A percentile compares a stretch with the other conserved stretches of the same genome.
These are phyloP conservation scores for Cremastinae sp. DNA, from an alignment of 2,888 invertebrate genomes.

Conservation along the genomic window DNA sequence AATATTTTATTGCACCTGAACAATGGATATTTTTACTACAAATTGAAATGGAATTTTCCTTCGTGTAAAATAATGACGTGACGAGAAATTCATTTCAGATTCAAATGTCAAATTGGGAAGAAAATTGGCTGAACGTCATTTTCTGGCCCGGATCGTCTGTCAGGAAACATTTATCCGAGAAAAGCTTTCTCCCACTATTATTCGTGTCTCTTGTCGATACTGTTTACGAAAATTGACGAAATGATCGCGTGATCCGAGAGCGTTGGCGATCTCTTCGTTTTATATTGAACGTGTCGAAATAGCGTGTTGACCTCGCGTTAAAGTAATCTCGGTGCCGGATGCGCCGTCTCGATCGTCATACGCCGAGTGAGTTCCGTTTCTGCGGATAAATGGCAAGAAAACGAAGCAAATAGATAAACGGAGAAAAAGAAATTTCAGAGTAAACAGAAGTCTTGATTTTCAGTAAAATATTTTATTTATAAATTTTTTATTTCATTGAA, in stretches of 20 bases:
- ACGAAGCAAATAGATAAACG: background rate
- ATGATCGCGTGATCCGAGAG: conserved; percentile 57
- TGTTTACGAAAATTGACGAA: conserved; percentile 29
- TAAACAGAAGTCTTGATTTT: too few species aligned
- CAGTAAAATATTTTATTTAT: too few species aligned
- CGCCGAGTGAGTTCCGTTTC: conserved; percentile 17
- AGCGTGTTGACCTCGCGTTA: conserved; percentile 57
- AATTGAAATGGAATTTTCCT: too few species aligned
- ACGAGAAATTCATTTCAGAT: conserved; percentile 6
- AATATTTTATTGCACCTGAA: too few species aligned
- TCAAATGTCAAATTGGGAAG: conserved; percentile 19
- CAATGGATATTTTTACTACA: too few species aligned
- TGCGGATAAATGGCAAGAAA: conserved; percentile 6
- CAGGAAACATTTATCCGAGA: conserved; percentile 26
- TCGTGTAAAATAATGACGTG: conserved; percentile 1
- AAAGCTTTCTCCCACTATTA: conserved; percentile 17
- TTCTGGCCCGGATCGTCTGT: conserved; percentile 18
- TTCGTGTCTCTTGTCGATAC: conserved; percentile 29
- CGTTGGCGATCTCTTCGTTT: conserved; percentile 54
- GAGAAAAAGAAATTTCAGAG: background rate
- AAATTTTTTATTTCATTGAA: too few species aligned
- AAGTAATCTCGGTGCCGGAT: conserved; percentile 27
- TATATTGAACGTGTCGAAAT: conserved; percentile 46
- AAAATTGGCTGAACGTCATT: conserved; percentile 16
- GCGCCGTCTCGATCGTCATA: conserved; percentile 41